Evolutionary conservation across 1,140 invertebrate genomes (phyloP), one percentile per base, ranked within the genome.

Genomic region (Argopecten irradians): DNA sequence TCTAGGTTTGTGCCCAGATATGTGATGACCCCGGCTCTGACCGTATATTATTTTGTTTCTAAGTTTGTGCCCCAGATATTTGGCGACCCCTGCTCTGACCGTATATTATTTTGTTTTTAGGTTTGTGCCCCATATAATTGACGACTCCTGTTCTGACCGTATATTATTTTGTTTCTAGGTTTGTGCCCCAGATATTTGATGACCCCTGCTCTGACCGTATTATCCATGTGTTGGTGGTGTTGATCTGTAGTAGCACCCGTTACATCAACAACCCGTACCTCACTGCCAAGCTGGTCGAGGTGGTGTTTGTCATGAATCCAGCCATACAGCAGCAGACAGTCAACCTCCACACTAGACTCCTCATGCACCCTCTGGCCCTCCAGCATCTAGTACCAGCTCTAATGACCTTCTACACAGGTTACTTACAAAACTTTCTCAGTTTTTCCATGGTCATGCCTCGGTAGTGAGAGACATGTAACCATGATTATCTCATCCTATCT

Each of bases 361-460:
- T 99, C 97, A 97, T 97, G 82, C 98, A 99, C 95, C 97, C 97
- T 46, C 96, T 99, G 91, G 98, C 98, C 1, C 97, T 97, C 91
- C 97, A 97, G 16, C 96, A 97, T 88, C 95, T 99, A 46, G 97
- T 98, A 0, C 97, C 98, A 86, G 97, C 97, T 28, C 96, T 99
- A 0, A 99, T 99, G 98, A 98, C 98, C 95, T 99, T 99, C 96
- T 99, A 99, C 95, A 98, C 98, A 90, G 96, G 96, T 96, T n/a
- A n/a, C n/a, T n/a, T n/a, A n/a, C n/a, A n/a, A n/a, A n/a, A n/a
- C n/a, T n/a, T n/a, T n/a, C n/a, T n/a, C n/a, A n/a, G n/a, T n/a
- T n/a, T n/a, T n/a, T n/a, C n/a, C n/a, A n/a, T n/a, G n/a, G n/a
- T n/a, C n/a, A n/a, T n/a, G n/a, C n/a, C n/a, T n/a, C n/a, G n/a